These are phyloP conservation scores for Zaprionus camerounensis DNA, from an alignment of 1,140 invertebrate species.

Conservation along the genomic window DNA sequence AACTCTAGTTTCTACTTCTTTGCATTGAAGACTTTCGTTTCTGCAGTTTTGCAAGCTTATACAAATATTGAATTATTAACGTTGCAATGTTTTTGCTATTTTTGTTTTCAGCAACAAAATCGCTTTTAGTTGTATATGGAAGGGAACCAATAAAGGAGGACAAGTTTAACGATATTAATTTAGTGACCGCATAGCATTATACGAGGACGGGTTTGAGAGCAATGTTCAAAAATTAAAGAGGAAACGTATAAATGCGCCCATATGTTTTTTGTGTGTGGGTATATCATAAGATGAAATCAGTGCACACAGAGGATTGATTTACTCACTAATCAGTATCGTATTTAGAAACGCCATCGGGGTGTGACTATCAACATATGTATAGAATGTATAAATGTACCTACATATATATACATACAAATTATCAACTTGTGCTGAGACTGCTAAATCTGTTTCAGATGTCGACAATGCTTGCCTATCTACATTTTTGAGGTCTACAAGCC, in stretches of 20 bases:
- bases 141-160: not conserved
- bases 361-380: not conserved
- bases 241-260: constrained; percentile 77
- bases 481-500: too few relatives aligned
- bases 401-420: constrained; percentile 1
- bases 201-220: not conserved
- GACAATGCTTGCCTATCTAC: too few relatives aligned
- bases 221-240: constrained; percentile 57
- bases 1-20: not conserved
- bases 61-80: not conserved
- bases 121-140: not conserved
- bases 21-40: not conserved
- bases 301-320: constrained; percentile 19
- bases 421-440: not conserved
- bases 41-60: not conserved
- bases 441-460: not conserved
- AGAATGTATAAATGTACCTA: constrained; percentile 23
- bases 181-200: not conserved
- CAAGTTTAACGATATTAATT: not conserved
- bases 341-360: not conserved
- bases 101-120: not conserved
- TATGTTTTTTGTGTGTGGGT: constrained; percentile 40
- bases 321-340: constrained; percentile 1
- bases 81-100: not conserved
- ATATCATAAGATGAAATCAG: constrained; percentile 26